A percentile compares a stretch with the other conserved stretches of the same genome.
Evolutionary conservation across 1,140 invertebrate genomes (phyloP).

Genomic region (Drosophila jambulina): DNA sequence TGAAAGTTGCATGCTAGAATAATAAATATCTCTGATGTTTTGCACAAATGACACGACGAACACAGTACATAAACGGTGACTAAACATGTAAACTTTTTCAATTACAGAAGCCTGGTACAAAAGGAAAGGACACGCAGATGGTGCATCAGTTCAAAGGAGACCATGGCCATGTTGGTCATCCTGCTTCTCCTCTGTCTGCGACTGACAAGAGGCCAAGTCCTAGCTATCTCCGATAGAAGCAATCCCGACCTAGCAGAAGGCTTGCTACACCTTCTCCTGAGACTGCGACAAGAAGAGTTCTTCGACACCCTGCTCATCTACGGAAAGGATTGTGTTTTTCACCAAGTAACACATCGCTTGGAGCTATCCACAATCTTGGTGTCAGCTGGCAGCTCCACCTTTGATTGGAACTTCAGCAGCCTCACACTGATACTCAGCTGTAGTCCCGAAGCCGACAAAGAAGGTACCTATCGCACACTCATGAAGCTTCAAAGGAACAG

Average conservation of each 20-base stretch:
- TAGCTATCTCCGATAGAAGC: background rate
- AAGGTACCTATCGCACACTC: slow-evolving; percentile 11
- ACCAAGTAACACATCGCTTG: slow-evolving; percentile 14
- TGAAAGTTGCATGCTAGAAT: too few species aligned
- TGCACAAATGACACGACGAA: background rate
- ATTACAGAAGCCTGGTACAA: slow-evolving; percentile 3
- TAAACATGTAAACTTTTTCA: slow-evolving; percentile 2
- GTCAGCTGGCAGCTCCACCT: slow-evolving; percentile 18
- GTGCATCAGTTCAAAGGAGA: slow-evolving; percentile 5
- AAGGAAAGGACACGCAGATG: background rate
- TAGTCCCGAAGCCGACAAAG: slow-evolving; percentile 14
- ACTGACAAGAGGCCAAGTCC: background rate
- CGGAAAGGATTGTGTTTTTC: slow-evolving; percentile 36
- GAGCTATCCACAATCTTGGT: slow-evolving; percentile 31
- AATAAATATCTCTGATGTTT: background rate
- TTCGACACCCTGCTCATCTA: slow-evolving; percentile 45
- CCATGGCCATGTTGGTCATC: slow-evolving; percentile 10
- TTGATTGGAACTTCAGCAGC: slow-evolving; percentile 49
- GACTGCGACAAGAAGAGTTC: slow-evolving; percentile 26
- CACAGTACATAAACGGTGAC: background rate
- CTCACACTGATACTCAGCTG: slow-evolving; percentile 46
- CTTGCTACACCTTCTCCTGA: slow-evolving; percentile 13
- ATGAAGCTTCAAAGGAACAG: slow-evolving; percentile 43
- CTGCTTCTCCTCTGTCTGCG: slow-evolving; percentile 3
- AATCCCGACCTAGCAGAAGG: background rate